These are phyloP conservation scores for Macquaria australasica DNA, from an alignment of 2,113 vertebrate species.

Conservation along the genomic window DNA sequence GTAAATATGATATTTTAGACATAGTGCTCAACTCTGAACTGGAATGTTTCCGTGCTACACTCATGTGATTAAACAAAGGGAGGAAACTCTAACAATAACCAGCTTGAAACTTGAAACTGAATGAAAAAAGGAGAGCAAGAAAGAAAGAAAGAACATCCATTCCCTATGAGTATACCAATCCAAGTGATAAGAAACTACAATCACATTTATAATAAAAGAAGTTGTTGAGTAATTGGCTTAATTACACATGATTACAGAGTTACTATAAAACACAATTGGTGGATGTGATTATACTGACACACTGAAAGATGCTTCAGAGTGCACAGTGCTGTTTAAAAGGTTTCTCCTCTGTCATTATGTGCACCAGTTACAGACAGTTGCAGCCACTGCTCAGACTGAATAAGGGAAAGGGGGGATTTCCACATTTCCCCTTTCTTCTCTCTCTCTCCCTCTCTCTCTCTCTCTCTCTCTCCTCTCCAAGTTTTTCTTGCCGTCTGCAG, in stretches of 20 bases:
- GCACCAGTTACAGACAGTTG: conserved; percentile 43
- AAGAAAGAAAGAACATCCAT: background rate
- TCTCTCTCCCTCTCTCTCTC: conserved; percentile 26
- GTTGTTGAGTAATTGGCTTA: conserved; percentile 29
- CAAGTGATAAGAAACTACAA: conserved; percentile 4
- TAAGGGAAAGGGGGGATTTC: conserved; percentile 69
- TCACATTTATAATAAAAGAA: conserved; percentile 24
- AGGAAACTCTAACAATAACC: background rate
- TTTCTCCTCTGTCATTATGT: conserved; percentile 73
- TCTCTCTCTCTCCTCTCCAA: conserved; percentile 28
- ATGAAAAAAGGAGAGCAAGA: background rate
- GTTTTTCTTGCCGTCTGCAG: conserved; percentile 53
- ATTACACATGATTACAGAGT: conserved; percentile 51
- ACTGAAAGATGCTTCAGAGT: conserved; percentile 12
- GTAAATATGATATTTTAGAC: background rate
- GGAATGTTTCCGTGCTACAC: background rate
- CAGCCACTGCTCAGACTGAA: conserved; percentile 37
- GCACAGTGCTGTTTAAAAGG: conserved; percentile 39
- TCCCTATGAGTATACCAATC: background rate
- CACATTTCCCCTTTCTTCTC: conserved; percentile 32
- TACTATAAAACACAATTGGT: conserved; percentile 31
- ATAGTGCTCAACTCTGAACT: background rate
- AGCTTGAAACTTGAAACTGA: conserved; percentile 8
- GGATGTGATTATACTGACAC: conserved; percentile 50
- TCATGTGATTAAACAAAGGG: background rate